Evolutionary conservation across 2,888 invertebrate species (phyloP).

Genomic region (Sinotaia quadrata): DNA sequence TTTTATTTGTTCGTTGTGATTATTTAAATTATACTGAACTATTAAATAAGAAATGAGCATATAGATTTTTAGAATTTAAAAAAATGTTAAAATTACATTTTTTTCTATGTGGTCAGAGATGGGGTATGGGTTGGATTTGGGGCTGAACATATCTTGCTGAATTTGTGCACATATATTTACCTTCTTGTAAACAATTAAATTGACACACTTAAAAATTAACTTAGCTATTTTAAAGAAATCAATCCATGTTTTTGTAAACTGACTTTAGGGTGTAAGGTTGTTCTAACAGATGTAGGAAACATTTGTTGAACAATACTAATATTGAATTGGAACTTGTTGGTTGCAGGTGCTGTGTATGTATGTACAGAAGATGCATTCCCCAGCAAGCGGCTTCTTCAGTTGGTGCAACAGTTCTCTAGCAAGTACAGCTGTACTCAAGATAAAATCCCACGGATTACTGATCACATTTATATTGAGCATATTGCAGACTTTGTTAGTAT

Average conservation of each 20-base stretch:
- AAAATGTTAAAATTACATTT: too few relatives aligned
- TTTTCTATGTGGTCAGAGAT: too few relatives aligned
- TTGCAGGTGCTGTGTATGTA: slow-evolving; percentile 79
- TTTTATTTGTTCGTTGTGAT: too few relatives aligned
- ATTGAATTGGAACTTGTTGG: neutral
- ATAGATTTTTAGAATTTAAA: too few relatives aligned
- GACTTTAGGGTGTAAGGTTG: too few relatives aligned
- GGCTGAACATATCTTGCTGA: too few relatives aligned
- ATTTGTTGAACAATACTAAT: neutral
- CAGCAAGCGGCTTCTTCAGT: slow-evolving; percentile 78
- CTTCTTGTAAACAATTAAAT: neutral
- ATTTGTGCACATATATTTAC: too few relatives aligned
- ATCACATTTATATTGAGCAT: slow-evolving; percentile 80
- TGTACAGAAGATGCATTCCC: slow-evolving; percentile 86
- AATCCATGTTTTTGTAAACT: too few relatives aligned
- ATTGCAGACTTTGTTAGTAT: slow-evolving; percentile 76
- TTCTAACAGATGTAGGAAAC: too few relatives aligned
- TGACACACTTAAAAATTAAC: neutral
- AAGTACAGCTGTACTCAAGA: slow-evolving; percentile 30
- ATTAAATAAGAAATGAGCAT: too few relatives aligned
- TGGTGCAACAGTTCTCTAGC: slow-evolving; percentile 56
- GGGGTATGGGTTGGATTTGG: too few relatives aligned
- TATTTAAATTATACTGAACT: too few relatives aligned
- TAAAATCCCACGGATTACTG: slow-evolving; percentile 60
- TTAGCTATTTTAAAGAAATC: neutral